phyloP scores from a whole-genome alignment of 2,113 vertebrate species.

The Sorex fumeus region DNA sequence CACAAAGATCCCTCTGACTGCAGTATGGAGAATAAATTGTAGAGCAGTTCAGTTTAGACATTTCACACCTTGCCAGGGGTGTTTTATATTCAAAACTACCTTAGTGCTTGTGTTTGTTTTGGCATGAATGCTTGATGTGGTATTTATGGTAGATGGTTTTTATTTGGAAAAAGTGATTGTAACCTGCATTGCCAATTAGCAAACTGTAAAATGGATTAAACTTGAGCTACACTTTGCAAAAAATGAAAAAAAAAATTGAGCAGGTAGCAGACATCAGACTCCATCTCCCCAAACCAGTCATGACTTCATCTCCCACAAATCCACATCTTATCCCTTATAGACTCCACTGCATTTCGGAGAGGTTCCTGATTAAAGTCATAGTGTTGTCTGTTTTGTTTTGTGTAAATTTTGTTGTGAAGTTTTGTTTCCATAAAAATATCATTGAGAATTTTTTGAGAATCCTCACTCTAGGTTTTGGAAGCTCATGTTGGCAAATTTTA shows the following conservation, averaged over 20 bases:
- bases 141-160: neutral
- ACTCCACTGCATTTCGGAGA: neutral
- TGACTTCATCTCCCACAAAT: neutral
- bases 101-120: conserved; percentile 38
- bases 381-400: conserved; percentile 43
- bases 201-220: neutral
- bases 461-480: conserved; percentile 7
- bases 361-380: neutral
- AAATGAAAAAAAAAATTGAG: neutral
- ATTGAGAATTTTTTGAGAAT: neutral
- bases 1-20: neutral
- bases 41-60: neutral
- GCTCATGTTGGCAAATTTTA: conserved; percentile 55
- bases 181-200: neutral
- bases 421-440: conserved; percentile 35
- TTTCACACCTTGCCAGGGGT: neutral
- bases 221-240: neutral
- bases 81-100: neutral
- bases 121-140: neutral
- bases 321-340: neutral
- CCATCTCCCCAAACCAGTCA: neutral
- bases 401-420: conserved; percentile 1
- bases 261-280: neutral
- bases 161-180: neutral
- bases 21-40: neutral